Evolutionary conservation across 2,113 vertebrate genomes (phyloP), one percentile per base, ranked within the genome.

Genomic region (Albula goreensis): DNA sequence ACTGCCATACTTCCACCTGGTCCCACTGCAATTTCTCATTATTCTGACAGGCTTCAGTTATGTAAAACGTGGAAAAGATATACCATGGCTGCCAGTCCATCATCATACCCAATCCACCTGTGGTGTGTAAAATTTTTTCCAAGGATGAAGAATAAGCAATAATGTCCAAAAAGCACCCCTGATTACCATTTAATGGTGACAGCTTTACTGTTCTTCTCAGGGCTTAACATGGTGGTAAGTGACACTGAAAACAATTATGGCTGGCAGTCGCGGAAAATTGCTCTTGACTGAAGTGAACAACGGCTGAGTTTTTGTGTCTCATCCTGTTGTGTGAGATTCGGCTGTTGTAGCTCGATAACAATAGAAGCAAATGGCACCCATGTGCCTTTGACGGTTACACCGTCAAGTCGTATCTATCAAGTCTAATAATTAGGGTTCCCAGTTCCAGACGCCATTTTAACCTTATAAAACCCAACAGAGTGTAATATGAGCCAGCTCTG

Each of bases 11-110:
- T 82, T 87, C 84, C 83, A 74, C 83, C 87, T 53, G 83, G 86
- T 83, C 88, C 89, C 90, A 85, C 85, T 81, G 87, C 85, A 91
- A 91, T 90, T 90, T 91, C 88, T 90, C 87, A 86, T 89, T n/a
- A 31, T 60, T 48, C 57, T 85, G 88, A 90, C 89, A 89, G 88
- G 85, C 86, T 81, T 86, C 56, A 84, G 57, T 66, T 84, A 85
- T 77, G 83, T 85, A 79, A 82, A 88, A 86, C 63, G 78, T 84
- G n/a, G 87, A 53, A 56, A 19, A 41, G n/a, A 82, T 85, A 81
- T 57, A 85, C 85, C 66, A 83, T 83, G 77, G 60, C 86, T 86
- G 90, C 83, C 89, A 88, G 80, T 77, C 83, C 85, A 70, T 91
- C 86, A 87, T 87, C 83, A 53, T 86, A 22, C 78, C 63, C 87